phyloP scores from a whole-genome alignment of 2,888 invertebrate species.

The Tethea ocularis region DNA sequence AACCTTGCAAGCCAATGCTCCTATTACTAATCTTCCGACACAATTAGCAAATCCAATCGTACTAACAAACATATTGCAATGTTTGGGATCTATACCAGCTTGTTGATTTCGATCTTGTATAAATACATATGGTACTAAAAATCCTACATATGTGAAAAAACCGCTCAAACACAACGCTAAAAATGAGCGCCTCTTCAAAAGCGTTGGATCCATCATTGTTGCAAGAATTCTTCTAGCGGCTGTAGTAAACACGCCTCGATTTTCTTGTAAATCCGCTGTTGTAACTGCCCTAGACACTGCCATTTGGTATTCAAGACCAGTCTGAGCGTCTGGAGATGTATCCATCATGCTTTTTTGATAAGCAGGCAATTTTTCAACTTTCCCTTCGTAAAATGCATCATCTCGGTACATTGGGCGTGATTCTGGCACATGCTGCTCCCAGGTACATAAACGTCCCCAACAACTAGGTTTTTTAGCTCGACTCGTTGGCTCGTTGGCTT shows the following conservation, averaged over 20 bases:
- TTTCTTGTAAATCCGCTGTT: conserved; percentile 62
- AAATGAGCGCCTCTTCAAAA: conserved; percentile 63
- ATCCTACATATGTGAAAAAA: conserved; percentile 60
- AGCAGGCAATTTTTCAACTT: conserved; percentile 56
- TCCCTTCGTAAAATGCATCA: conserved; percentile 73
- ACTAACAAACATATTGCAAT: conserved; percentile 66
- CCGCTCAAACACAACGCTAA: conserved; percentile 55
- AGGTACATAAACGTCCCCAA: conserved; percentile 58
- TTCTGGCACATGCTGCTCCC: conserved; percentile 66
- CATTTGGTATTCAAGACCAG: conserved; percentile 74
- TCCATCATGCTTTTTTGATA: conserved; percentile 70
- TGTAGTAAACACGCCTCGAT: conserved; percentile 65
- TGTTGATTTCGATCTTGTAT: conserved; percentile 56
- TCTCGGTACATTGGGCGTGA: conserved; percentile 75
- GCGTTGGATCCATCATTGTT: conserved; percentile 72
- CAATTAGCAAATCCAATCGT: conserved; percentile 64
- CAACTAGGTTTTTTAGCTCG: conserved; percentile 55
- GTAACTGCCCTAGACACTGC: conserved; percentile 75
- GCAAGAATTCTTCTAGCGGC: conserved; percentile 70
- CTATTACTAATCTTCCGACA: conserved; percentile 57
- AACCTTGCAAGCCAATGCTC: conserved; percentile 57
- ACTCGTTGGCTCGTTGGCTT: too few species aligned
- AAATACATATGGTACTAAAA: conserved; percentile 69
- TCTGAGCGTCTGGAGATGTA: conserved; percentile 47
- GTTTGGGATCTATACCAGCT: conserved; percentile 51